Percentiles rank a stretch among this genome's conserved stretches.
Conservation (phyloP, 2,113 vertebrate species). For the Sinosuthora webbiana region DNA sequence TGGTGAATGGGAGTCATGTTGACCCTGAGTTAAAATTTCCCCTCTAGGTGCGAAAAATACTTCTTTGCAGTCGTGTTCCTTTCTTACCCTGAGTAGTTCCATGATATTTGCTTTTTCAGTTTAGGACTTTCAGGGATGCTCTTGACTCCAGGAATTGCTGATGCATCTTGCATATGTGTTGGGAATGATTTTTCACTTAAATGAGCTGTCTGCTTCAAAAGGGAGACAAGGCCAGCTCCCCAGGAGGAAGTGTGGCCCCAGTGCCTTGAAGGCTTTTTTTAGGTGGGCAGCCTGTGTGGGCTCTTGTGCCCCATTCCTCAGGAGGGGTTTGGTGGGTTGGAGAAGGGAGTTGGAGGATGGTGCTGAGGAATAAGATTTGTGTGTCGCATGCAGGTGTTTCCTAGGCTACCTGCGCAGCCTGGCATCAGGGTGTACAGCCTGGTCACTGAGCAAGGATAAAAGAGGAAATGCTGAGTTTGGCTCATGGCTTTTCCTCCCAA, state of each 20-base stretch:
- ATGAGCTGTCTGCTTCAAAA: background rate
- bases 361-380: background rate
- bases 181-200: background rate
- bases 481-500: accelerated
- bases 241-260: background rate
- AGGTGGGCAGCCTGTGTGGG: background rate
- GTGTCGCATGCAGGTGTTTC: background rate
- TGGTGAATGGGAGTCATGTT: accelerated
- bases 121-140: background rate
- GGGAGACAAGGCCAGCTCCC: background rate
- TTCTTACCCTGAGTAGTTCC: background rate
- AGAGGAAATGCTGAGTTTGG: background rate
- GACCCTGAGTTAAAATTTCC: background rate
- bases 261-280: background rate
- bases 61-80: background rate
- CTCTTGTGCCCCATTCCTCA: background rate
- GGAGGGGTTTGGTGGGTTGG: background rate
- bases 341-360: background rate
- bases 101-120: background rate
- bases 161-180: background rate
- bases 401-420: background rate
- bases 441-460: background rate
- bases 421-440: background rate
- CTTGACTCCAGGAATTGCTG: background rate
- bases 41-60: background rate